Evolutionary conservation across 2,113 vertebrate species (phyloP), one percentile per base, ranked within the genome.

Genomic region (Synchiropus splendidus): DNA sequence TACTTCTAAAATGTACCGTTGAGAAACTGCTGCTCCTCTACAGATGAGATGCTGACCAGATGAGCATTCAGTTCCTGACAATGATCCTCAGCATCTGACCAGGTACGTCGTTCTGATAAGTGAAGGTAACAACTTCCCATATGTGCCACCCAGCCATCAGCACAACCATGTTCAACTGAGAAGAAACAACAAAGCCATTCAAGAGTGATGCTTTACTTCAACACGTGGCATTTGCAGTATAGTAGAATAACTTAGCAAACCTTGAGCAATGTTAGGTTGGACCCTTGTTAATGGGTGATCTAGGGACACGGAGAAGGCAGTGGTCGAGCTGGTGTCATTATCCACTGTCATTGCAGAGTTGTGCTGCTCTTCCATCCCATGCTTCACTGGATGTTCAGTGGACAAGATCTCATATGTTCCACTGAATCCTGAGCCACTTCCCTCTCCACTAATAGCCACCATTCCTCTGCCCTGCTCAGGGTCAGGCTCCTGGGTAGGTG

Each of bases 1-100:
- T n/a, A n/a, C n/a, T n/a, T n/a, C n/a, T n/a, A n/a, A n/a, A 27
- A 90, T 93, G 94, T 67, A 98, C 95, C 86, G 79, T 90, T 93
- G 50, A 97, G 86, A 60, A 98, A 98, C 21, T 89, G 79, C 75
- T 97, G 92, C 40, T 99, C 95, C 66, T 96, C 86, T 0, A 86
- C 84, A 2, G 92, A 91, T 61, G 83, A 61, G 47, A 99, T 88
- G 58, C 94, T 99, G 83, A 91, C 91, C 68, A 98, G 74, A 52
- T 98, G 92, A 33, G 90, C 80, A 53, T 90, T 89, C 15, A 90
- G 70, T 31, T 88, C 77, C 56, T 83, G 83, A 47, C 95, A 99
- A 39, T 51, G 77, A 21, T 80, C 79, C 79, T 99, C 92, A 0
- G 94, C 95, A 1, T 89, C 85, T 34, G 82, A 77, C 94, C 94